These are phyloP conservation scores for Rhynchotus rufescens DNA, from an alignment of 2,797 vertebrate genomes.

Conservation along the genomic window DNA sequence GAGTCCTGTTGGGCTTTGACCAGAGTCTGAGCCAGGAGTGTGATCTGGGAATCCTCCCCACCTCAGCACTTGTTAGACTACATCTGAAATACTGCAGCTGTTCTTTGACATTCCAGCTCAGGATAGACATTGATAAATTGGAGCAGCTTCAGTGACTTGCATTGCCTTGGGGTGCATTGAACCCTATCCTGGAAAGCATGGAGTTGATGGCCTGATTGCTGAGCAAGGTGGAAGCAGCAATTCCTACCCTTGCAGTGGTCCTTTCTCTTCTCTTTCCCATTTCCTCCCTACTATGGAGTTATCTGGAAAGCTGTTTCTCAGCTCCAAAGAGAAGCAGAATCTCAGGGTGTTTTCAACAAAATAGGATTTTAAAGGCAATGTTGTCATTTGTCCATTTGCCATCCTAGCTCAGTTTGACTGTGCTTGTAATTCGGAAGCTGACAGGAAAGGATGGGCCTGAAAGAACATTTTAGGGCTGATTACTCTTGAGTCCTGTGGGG, in stretches of 20 bases:
- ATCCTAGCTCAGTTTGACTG: not conserved
- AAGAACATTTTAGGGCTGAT: not conserved
- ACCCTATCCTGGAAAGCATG: not conserved
- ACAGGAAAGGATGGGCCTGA: not conserved
- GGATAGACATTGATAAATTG: not conserved
- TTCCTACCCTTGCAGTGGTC: not conserved
- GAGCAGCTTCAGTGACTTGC: not conserved
- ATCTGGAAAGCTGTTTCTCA: not conserved
- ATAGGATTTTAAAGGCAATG: not conserved
- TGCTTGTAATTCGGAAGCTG: not conserved
- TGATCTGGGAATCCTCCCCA: not conserved
- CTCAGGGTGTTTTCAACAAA: not conserved
- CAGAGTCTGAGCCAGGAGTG: not conserved
- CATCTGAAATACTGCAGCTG: not conserved
- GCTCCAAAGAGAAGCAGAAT: not conserved
- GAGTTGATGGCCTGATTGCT: accelerated
- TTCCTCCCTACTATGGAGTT: not conserved
- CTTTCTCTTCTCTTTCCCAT: not conserved
- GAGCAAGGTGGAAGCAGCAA: not conserved
- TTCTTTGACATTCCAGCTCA: not conserved
- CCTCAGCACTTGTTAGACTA: not conserved
- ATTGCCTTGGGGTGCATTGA: not conserved
- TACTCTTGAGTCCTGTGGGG: not conserved
- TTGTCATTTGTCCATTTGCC: not conserved
- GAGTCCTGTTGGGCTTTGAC: not conserved